Evolutionary conservation across 2,113 vertebrate genomes (phyloP).

Genomic region (Procavia capensis): DNA sequence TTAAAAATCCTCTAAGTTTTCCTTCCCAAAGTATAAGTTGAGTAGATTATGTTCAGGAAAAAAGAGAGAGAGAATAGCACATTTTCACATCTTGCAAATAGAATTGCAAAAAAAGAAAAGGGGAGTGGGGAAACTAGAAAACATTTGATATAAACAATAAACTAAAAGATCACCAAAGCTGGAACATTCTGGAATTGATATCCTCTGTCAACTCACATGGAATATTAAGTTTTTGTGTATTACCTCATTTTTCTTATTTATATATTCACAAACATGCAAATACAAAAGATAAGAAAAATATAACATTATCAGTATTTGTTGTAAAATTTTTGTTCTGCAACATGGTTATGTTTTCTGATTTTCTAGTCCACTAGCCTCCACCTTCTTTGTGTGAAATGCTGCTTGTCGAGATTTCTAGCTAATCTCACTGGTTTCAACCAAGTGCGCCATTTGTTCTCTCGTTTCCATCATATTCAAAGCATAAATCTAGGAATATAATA

Average conservation of each 20-base stretch:
- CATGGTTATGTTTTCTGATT: background rate
- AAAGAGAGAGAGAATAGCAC: accelerated
- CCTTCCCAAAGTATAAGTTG: background rate
- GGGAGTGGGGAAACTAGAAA: background rate
- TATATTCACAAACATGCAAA: conserved; percentile 61
- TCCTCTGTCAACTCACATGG: conserved; percentile 36
- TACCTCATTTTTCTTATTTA: conserved; percentile 67
- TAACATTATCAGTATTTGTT: conserved; percentile 39
- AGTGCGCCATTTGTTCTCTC: background rate
- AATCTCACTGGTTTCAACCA: background rate
- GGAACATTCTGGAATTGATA: background rate
- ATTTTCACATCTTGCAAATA: background rate
- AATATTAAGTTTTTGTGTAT: conserved; percentile 51
- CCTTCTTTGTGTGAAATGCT: background rate
- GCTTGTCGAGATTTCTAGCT: background rate
- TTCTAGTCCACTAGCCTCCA: background rate
- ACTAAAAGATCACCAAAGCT: background rate
- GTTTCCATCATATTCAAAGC: background rate
- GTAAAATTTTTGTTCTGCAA: background rate
- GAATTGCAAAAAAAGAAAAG: background rate
- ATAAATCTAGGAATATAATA: background rate
- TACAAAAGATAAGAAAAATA: conserved; percentile 78
- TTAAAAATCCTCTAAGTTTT: too few species aligned
- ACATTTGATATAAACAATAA: background rate
- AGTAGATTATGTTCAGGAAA: background rate